Evolutionary conservation across 2,797 vertebrate genomes (phyloP).

Genomic region (Myotis findleyi): DNA sequence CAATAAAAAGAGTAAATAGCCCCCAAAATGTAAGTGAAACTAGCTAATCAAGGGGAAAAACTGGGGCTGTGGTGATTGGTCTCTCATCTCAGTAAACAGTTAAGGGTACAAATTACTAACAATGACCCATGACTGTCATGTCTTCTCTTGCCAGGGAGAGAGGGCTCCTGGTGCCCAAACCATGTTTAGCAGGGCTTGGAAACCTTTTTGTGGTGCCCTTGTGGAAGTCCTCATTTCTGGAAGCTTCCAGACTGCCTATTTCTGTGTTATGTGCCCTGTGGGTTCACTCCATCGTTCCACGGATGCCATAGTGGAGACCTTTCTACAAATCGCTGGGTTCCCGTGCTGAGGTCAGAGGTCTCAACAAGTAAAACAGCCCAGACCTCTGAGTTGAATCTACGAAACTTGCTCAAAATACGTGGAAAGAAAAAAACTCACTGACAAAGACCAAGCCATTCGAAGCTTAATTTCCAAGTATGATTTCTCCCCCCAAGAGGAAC

Average conservation of each 20-base stretch:
- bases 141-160: not conserved
- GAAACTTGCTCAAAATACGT: not conserved
- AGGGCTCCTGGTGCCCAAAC: not conserved
- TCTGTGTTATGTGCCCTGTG: not conserved
- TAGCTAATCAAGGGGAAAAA: accelerated
- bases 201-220: accelerated
- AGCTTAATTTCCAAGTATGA: slow-evolving; percentile 45
- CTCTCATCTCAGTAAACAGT: accelerated
- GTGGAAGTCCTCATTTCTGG: not conserved
- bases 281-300: not conserved
- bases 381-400: not conserved
- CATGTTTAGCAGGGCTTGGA: not conserved
- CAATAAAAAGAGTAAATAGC: not conserved
- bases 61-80: accelerated
- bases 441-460: not conserved
- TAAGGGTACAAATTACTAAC: accelerated
- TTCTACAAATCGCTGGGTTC: slow-evolving; percentile 48
- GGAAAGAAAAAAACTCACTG: not conserved
- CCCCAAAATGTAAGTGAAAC: not conserved
- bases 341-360: slow-evolving; percentile 47
- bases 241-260: not conserved
- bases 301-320: not conserved
- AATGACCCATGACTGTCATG: not conserved
- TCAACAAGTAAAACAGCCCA: not conserved
- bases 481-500: slow-evolving; percentile 68